Percentiles rank a stretch among this genome's conserved stretches.
Conservation (phyloP, 2,113 vertebrate species). For the Macroglossus sobrinus region DNA sequence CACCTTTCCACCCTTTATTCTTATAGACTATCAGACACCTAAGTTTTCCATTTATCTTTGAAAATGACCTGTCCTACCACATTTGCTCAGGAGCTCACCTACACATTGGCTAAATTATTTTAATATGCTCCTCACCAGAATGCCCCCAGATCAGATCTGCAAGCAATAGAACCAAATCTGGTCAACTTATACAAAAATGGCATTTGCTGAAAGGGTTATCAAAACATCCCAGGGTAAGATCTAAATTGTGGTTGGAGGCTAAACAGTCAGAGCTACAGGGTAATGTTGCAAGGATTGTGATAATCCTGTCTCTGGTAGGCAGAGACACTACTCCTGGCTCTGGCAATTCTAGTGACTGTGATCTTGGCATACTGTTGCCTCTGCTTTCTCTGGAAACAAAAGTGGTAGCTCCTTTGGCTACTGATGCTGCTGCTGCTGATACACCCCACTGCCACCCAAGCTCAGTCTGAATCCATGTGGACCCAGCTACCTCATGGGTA, state of each 20-base stretch:
- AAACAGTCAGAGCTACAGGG: not conserved
- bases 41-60: not conserved
- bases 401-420: accelerated
- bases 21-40: not conserved
- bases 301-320: not conserved
- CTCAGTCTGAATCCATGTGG: not conserved
- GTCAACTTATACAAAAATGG: not conserved
- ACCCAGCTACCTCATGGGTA: not conserved
- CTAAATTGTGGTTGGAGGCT: not conserved
- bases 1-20: not conserved
- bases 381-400: not conserved
- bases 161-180: not conserved
- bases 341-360: not conserved
- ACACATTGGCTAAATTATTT: not conserved
- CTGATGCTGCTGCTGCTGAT: not conserved
- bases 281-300: not conserved
- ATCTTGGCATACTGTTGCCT: not conserved
- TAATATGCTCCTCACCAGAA: not conserved
- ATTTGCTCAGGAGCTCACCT: not conserved
- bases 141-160: not conserved
- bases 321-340: not conserved
- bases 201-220: not conserved
- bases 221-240: not conserved
- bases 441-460: not conserved
- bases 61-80: not conserved